phyloP scores from a whole-genome alignment of 2,797 vertebrate species.

The Enteromius treurensis region DNA sequence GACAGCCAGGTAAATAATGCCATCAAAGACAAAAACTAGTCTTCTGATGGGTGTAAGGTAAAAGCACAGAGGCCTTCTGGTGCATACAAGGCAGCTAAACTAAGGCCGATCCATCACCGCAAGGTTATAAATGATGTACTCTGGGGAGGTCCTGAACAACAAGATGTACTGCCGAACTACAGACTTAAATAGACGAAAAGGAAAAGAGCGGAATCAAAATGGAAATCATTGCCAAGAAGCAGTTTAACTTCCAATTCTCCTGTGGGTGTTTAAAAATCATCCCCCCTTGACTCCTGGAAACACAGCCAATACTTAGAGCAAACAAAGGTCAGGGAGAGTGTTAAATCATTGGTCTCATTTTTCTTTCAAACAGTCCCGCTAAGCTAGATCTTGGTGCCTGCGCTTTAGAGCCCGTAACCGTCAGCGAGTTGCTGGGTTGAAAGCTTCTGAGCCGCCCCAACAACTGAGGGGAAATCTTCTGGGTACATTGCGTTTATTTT shows the following conservation, averaged over 20 bases:
- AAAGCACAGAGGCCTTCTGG: constrained; percentile 28
- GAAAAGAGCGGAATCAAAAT: constrained; percentile 55
- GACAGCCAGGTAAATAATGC: constrained; percentile 49
- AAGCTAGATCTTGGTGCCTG: constrained; percentile 42
- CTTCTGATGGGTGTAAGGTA: constrained; percentile 12
- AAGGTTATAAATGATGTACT: constrained; percentile 53
- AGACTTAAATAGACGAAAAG: constrained; percentile 36
- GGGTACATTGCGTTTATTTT: constrained; percentile 39
- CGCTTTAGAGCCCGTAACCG: constrained; percentile 46
- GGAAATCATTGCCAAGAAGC: constrained; percentile 60
- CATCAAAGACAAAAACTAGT: constrained; percentile 38
- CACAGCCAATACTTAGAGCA: constrained; percentile 66
- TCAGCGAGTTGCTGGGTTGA: constrained; percentile 53
- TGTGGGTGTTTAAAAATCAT: constrained; percentile 62
- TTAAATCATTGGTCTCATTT: constrained; percentile 65
- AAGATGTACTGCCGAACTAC: constrained; percentile 48
- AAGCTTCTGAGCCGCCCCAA: constrained; percentile 51
- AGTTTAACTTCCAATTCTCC: constrained; percentile 62
- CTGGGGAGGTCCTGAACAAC: constrained; percentile 42
- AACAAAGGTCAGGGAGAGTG: constrained; percentile 67
- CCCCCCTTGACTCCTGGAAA: constrained; percentile 59
- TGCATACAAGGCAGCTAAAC: constrained; percentile 52
- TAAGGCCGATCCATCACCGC: constrained; percentile 39
- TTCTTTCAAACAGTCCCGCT: constrained; percentile 46
- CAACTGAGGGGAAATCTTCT: constrained; percentile 45